Evolutionary conservation across 2,888 invertebrate species (phyloP).

Genomic region (Pegoplata infirma): DNA sequence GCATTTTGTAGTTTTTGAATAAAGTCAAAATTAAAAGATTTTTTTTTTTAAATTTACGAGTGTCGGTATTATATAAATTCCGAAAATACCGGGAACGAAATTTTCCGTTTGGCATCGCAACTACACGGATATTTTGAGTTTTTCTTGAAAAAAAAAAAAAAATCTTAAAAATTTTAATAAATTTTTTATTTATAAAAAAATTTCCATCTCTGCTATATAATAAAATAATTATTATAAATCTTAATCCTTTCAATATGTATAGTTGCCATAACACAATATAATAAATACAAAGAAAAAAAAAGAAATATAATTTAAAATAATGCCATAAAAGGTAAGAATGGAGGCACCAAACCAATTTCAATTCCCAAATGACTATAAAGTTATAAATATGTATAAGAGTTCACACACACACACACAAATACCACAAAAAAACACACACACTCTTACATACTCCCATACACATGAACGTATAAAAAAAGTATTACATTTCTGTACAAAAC

Average conservation of each 20-base stretch:
- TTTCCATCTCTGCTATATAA: conserved; percentile 25
- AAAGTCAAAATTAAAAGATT: too few relatives aligned
- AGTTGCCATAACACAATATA: conserved; percentile 11
- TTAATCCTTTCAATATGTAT: conserved; percentile 52
- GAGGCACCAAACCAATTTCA: conserved; percentile 16
- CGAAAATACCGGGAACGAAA: too few relatives aligned
- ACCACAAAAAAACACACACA: too few relatives aligned
- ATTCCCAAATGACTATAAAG: conserved; percentile 39
- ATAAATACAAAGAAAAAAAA: background rate
- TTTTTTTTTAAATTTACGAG: too few relatives aligned
- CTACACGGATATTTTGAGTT: too few relatives aligned
- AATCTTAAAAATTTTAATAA: too few relatives aligned
- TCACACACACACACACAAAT: background rate
- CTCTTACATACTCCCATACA: too few relatives aligned
- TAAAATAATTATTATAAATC: conserved; percentile 36
- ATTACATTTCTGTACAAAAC: background rate
- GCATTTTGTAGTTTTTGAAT: too few relatives aligned
- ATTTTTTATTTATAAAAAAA: background rate
- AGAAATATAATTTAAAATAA: conserved; percentile 20
- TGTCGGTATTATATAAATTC: too few relatives aligned
- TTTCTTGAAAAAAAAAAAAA: too few relatives aligned
- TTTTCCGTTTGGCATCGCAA: too few relatives aligned
- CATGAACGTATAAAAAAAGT: background rate
- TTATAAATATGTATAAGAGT: conserved; percentile 23
- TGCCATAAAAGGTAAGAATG: conserved; percentile 10